Percentiles rank a stretch among this genome's conserved stretches.
Conservation (phyloP, 1,140 invertebrate species). For the Argopecten irradians region DNA sequence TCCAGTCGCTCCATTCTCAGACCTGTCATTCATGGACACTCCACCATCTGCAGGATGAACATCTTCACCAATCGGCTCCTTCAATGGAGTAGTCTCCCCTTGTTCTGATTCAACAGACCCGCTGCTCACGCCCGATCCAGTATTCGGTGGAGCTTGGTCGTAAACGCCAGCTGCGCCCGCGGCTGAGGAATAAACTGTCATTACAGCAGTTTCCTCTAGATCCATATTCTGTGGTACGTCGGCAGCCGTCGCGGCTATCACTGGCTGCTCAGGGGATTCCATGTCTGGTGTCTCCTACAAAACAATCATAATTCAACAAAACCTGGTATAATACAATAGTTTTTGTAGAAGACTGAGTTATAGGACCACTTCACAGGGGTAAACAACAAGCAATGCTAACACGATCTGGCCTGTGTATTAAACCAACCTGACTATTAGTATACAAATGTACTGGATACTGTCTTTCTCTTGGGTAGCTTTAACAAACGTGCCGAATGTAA, state of each 20-base stretch:
- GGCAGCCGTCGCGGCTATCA: background rate
- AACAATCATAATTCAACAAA: background rate
- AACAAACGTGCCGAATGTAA: no score
- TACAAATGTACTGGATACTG: no score
- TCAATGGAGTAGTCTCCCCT: background rate
- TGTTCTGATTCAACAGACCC: background rate
- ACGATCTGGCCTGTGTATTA: no score
- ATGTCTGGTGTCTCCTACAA: background rate
- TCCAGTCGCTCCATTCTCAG: background rate
- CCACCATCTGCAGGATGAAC: slow-evolving; percentile 27
- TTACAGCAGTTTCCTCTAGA: background rate
- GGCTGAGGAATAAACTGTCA: slow-evolving; percentile 1
- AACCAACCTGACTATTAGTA: no score
- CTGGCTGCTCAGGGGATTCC: background rate
- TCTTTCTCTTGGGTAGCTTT: no score
- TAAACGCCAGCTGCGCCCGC: background rate
- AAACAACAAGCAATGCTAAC: no score
- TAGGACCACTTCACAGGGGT: no score
- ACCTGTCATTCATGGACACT: background rate
- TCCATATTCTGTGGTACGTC: background rate
- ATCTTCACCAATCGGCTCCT: background rate
- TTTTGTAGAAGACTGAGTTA: no score
- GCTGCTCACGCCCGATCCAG: slow-evolving; percentile 6
- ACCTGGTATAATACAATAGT: no score
- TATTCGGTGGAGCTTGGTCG: background rate